Conservation (phyloP, 2,888 invertebrate genomes). For the Sturmia bella region DNA sequence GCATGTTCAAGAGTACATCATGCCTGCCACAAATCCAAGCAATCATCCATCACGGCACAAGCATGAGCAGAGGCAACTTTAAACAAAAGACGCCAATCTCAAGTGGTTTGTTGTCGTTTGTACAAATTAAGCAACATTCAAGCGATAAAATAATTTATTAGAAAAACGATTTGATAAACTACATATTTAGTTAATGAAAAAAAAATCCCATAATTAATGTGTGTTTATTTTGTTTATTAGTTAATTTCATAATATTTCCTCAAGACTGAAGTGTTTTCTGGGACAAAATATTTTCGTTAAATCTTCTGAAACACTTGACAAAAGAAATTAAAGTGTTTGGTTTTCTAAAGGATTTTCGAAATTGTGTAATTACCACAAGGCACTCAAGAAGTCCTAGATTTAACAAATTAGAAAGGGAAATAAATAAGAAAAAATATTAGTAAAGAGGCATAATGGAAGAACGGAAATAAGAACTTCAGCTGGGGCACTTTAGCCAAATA, state of each 20-base stretch:
- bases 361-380: not conserved
- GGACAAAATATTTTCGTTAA: conserved; percentile 37
- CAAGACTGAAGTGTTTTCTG: conserved; percentile 11
- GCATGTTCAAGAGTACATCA: conserved; percentile 5
- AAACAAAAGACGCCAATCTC: conserved; percentile 63
- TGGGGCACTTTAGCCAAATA: not conserved
- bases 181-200: not conserved
- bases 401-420: conserved; percentile 48
- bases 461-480: conserved; percentile 2
- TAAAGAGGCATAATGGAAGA: not conserved
- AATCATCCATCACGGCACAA: conserved; percentile 25
- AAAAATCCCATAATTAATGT: conserved; percentile 34
- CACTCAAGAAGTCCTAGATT: conserved; percentile 30
- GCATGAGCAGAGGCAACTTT: conserved; percentile 3
- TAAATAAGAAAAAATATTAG: conserved; percentile 1
- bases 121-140: conserved; percentile 53
- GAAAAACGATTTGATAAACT: conserved; percentile 36
- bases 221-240: conserved; percentile 11
- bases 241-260: conserved; percentile 15
- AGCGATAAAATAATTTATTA: conserved; percentile 50
- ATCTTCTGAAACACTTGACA: conserved; percentile 28
- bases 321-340: conserved; percentile 14
- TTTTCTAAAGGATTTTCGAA: conserved; percentile 14
- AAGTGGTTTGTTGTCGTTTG: conserved; percentile 62
- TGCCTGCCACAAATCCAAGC: not conserved